Percentiles rank a stretch among this genome's conserved stretches.
Evolutionary conservation across 2,888 invertebrate species (phyloP).

Genomic region (Norana najaformis): DNA sequence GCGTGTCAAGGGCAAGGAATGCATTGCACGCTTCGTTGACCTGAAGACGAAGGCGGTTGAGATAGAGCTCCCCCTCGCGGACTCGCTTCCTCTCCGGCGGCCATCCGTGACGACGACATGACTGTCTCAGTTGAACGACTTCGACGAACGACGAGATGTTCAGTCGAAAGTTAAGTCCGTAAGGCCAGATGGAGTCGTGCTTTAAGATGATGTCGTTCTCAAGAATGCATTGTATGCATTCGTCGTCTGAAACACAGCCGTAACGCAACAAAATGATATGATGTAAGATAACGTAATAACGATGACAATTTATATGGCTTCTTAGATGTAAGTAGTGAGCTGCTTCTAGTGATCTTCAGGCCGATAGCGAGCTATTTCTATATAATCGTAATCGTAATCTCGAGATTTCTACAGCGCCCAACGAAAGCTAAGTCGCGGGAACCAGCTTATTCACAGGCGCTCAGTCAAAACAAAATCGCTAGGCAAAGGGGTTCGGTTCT

Average conservation of each 20-base stretch:
- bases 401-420: too few relatives aligned
- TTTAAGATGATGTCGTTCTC: slow-evolving; percentile 25
- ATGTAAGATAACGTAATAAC: not conserved
- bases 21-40: slow-evolving; percentile 21
- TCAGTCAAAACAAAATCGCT: too few relatives aligned
- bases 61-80: slow-evolving; percentile 8
- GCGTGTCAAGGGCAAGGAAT: slow-evolving; percentile 19
- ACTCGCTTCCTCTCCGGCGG: slow-evolving; percentile 26
- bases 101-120: slow-evolving; percentile 29
- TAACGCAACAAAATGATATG: not conserved
- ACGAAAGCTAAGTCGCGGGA: too few relatives aligned
- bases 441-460: too few relatives aligned
- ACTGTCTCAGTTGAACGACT: slow-evolving; percentile 19
- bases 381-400: too few relatives aligned
- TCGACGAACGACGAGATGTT: not conserved
- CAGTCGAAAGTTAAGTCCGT: slow-evolving; percentile 25
- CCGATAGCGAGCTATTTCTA: too few relatives aligned
- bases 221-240: not conserved
- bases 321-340: too few relatives aligned
- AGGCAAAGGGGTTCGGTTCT: too few relatives aligned
- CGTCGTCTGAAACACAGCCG: not conserved
- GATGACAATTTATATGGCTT: not conserved
- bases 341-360: too few relatives aligned
- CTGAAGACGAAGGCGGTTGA: slow-evolving; percentile 22
- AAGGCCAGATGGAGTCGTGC: slow-evolving; percentile 30